Evolutionary conservation across 2,797 vertebrate species (phyloP), one percentile per base, ranked within the genome.

Genomic region (Babyrousa celebensis): DNA sequence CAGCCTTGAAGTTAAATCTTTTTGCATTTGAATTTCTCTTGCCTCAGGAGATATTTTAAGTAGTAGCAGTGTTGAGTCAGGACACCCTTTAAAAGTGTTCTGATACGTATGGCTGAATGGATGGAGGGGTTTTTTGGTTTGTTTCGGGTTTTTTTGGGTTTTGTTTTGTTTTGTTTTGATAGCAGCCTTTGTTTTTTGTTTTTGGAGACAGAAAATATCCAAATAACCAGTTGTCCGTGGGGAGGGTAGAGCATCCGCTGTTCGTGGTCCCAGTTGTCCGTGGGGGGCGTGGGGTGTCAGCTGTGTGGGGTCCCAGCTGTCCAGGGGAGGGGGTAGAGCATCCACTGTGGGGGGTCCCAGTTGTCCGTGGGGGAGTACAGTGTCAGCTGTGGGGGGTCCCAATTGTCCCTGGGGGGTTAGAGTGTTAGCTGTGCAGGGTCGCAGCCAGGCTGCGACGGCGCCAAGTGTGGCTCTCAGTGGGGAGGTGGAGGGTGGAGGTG

Each of bases 311-410:
- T 1, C 54, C 43, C 43, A 1, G 23, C 58, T 27, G 0, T 40
- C 62, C 74, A n/a, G 3, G 32, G 21, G 60, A 62, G 60, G 62
- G 36, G 56, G 36, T 16, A 14, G 58, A 12, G 5, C 12, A 11
- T 25, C 83, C 10, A 20, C 52, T 17, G 0, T 0, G 3, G 17
- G 0, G 0, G 3, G 54, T 1, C 54, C 32, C 2, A 0, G 4
- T 3, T 36, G 36, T 36, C 36, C 36, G 3, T 36, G 36, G 36
- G 36, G 36, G 36, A 3, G 36, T 36, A 36, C 3, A 12, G 5
- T 12, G 11, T 25, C 83, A 12, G 25, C 52, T 17, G 0, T 0
- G 3, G 14, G 0, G 0, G 3, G 54, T 1, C 54, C 43, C 43
- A 1, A 18, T 65, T 27, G 0, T 40, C 62, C 74, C 20, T 0